A percentile compares a stretch with the other conserved stretches of the same genome.
Conservation (phyloP, 2,888 invertebrate genomes). For the Phengaris alcon region DNA sequence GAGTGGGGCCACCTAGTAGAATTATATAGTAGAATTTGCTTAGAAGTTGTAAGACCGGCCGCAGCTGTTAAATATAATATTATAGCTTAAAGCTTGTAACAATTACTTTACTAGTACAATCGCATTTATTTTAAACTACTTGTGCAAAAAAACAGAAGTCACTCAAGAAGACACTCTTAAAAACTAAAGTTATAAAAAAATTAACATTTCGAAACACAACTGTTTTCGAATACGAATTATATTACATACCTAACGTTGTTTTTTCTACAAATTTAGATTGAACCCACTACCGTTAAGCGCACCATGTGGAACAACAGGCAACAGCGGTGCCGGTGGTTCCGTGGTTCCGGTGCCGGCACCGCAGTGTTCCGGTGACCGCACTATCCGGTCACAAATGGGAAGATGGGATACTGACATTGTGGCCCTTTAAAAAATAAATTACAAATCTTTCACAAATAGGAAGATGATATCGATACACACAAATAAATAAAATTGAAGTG, state of each 20-base stretch:
- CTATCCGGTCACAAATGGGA: background rate
- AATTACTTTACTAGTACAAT: background rate
- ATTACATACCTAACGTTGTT: background rate
- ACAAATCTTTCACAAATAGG: background rate
- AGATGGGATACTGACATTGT: background rate
- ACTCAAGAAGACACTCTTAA: too few relatives aligned
- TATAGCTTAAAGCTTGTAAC: background rate
- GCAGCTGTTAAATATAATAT: background rate
- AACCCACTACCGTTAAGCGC: background rate
- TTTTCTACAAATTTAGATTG: background rate
- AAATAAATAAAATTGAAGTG: too few relatives aligned
- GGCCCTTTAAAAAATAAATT: background rate
- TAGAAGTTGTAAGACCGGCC: background rate
- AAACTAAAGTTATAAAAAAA: too few relatives aligned
- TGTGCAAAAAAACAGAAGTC: too few relatives aligned
- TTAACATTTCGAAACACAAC: background rate
- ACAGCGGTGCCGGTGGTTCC: background rate
- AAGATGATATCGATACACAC: background rate
- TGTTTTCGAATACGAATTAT: background rate
- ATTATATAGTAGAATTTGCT: background rate
- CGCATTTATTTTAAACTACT: background rate
- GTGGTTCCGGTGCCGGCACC: conserved; percentile 14
- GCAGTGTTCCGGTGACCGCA: conserved; percentile 10
- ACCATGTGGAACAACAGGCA: conserved; percentile 3
- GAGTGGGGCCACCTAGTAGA: background rate